phyloP scores from a whole-genome alignment of 2,113 vertebrate species.

The Indicator maculatus region DNA sequence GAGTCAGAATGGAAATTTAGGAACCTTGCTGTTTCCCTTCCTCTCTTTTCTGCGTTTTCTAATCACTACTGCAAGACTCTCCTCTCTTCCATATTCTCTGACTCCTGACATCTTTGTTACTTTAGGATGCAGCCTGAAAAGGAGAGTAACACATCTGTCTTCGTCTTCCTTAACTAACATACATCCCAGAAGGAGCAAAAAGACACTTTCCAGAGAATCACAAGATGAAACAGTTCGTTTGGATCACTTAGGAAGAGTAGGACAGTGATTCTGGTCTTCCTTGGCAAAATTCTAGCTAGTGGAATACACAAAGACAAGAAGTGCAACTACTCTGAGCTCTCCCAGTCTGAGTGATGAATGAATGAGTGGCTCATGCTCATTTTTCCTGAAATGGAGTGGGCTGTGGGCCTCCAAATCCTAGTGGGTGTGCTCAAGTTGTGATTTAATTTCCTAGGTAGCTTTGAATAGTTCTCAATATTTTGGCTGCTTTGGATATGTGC shows the following conservation, averaged over 20 bases:
- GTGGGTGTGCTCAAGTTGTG: background rate
- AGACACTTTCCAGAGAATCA: background rate
- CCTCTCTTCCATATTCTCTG: background rate
- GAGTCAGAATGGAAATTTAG: background rate
- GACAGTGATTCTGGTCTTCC: background rate
- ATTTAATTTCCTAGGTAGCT: background rate
- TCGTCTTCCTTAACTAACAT: background rate
- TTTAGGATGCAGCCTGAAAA: background rate
- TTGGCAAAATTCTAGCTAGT: background rate
- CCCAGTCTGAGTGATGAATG: background rate
- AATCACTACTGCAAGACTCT: background rate
- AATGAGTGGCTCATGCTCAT: background rate
- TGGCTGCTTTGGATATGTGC: background rate
- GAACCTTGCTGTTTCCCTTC: background rate
- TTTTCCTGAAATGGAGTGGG: background rate
- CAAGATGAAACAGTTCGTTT: rapidly evolving
- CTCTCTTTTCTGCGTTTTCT: background rate
- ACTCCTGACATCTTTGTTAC: background rate
- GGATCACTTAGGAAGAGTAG: background rate
- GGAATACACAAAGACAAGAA: background rate
- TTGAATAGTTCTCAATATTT: background rate
- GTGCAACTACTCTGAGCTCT: background rate
- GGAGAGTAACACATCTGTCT: background rate
- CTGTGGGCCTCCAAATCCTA: background rate
- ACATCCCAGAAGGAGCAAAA: background rate